These are phyloP conservation scores for Charaxes varanes DNA, from an alignment of 1,140 invertebrate species.

Conservation along the genomic window DNA sequence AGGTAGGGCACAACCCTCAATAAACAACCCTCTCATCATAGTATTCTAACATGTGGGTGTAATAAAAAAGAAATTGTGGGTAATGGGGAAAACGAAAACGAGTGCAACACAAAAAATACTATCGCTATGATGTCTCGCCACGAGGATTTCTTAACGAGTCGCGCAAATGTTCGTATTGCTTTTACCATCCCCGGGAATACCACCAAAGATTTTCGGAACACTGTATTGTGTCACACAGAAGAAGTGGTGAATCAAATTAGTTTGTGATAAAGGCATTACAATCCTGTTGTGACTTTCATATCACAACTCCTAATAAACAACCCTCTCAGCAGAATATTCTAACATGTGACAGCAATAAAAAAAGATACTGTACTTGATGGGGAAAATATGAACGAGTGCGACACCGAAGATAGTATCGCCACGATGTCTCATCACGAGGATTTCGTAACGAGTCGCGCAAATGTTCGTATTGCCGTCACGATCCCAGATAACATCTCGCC, in stretches of 20 bases:
- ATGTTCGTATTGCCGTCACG: constrained; percentile 44
- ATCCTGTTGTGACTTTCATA: too few relatives aligned
- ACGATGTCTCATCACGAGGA: constrained; percentile 29
- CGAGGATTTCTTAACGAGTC: constrained; percentile 28
- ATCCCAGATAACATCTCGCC: constrained; percentile 31
- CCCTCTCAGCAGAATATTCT: too few relatives aligned
- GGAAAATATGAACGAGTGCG: constrained; percentile 6
- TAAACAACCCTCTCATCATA: too few relatives aligned
- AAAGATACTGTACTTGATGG: too few relatives aligned
- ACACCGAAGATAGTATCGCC: constrained; percentile 23
- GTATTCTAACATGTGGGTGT: too few relatives aligned
- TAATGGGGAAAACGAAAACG: constrained; percentile 5
- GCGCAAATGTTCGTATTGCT: constrained; percentile 38
- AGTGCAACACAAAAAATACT: constrained; percentile 15
- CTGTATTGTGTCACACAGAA: too few relatives aligned
- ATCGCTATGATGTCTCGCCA: constrained; percentile 31
- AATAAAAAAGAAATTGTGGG: too few relatives aligned
- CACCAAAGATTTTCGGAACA: constrained; percentile 11
- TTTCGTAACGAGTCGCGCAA: constrained; percentile 32
- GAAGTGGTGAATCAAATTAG: too few relatives aligned
- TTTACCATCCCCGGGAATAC: constrained; percentile 32
- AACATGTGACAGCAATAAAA: too few relatives aligned
- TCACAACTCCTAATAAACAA: too few relatives aligned
- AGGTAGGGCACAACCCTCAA: too few relatives aligned
- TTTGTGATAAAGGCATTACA: too few relatives aligned